These are phyloP conservation scores for Byasa hedistus DNA, from an alignment of 2,888 invertebrate species.

Conservation along the genomic window DNA sequence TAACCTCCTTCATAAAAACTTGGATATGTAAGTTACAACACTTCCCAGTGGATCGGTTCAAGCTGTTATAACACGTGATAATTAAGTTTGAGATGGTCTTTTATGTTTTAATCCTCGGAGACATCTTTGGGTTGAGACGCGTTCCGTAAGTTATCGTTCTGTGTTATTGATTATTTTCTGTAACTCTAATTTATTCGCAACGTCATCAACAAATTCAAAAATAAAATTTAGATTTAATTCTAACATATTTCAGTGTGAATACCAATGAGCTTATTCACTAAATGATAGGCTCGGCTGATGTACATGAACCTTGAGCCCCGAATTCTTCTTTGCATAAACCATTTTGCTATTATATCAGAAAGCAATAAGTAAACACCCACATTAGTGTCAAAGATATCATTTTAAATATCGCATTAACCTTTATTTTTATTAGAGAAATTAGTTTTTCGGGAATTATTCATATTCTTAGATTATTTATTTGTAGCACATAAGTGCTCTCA, in stretches of 20 bases:
- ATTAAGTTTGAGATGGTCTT: conserved; percentile 56
- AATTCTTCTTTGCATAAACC: too few relatives aligned
- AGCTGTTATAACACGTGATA: conserved; percentile 56
- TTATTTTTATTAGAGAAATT: too few relatives aligned
- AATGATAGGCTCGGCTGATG: too few relatives aligned
- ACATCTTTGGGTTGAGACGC: conserved; percentile 44
- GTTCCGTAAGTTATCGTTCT: conserved; percentile 32
- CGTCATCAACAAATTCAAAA: neutral
- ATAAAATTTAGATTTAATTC: neutral
- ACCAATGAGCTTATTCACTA: too few relatives aligned
- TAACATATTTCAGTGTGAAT: neutral
- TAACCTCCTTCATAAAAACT: neutral
- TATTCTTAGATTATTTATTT: too few relatives aligned
- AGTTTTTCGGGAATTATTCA: too few relatives aligned
- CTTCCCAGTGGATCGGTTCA: conserved; percentile 6
- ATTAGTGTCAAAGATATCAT: too few relatives aligned
- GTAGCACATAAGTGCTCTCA: too few relatives aligned
- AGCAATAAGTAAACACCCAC: too few relatives aligned
- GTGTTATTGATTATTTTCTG: conserved; percentile 32
- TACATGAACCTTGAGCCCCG: too few relatives aligned
- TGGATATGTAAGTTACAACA: conserved; percentile 8
- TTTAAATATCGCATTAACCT: too few relatives aligned
- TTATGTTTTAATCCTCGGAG: conserved; percentile 50
- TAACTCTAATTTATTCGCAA: neutral
- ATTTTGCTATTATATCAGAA: too few relatives aligned